Percentiles rank a stretch among this genome's conserved stretches.
These are phyloP conservation scores for Zeus faber DNA, from an alignment of 2,113 vertebrate genomes.

Conservation along the genomic window DNA sequence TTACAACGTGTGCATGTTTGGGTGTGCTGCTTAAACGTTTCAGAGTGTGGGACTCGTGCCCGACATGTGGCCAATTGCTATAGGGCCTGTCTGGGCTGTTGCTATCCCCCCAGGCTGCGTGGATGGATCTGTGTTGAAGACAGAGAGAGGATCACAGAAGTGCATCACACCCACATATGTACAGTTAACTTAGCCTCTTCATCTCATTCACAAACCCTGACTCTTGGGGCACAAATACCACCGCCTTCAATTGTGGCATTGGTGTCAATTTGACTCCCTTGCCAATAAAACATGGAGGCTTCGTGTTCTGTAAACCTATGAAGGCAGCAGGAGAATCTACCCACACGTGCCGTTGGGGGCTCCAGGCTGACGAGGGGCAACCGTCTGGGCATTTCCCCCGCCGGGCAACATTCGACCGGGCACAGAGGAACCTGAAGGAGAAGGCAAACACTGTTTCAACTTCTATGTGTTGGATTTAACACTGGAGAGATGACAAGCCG, in stretches of 20 bases:
- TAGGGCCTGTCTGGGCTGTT: conserved; percentile 73
- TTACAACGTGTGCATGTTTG: too few relatives aligned
- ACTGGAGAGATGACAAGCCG: too few relatives aligned
- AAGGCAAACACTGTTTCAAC: too few relatives aligned
- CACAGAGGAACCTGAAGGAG: conserved; percentile 68
- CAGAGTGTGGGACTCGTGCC: conserved; percentile 15
- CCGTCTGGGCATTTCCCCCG: conserved; percentile 54
- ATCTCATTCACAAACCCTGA: background rate
- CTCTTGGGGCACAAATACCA: too few relatives aligned
- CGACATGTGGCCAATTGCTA: conserved; percentile 51
- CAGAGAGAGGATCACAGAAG: background rate
- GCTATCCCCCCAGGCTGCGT: conserved; percentile 79
- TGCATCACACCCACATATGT: too few relatives aligned
- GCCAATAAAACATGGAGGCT: background rate
- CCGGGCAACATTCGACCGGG: conserved; percentile 77
- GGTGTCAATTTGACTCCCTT: background rate
- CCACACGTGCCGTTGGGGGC: conserved; percentile 93
- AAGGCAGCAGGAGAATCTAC: conserved; percentile 43
- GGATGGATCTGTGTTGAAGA: conserved; percentile 48
- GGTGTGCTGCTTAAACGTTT: background rate
- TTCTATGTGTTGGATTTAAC: too few relatives aligned
- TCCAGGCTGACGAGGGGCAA: conserved; percentile 79
- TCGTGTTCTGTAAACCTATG: background rate
- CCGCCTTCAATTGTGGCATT: background rate
- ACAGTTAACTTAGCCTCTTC: background rate